Base-by-base conservation (phyloP, 2,888 invertebrate genomes). In the Pammene fasciana region DNA sequence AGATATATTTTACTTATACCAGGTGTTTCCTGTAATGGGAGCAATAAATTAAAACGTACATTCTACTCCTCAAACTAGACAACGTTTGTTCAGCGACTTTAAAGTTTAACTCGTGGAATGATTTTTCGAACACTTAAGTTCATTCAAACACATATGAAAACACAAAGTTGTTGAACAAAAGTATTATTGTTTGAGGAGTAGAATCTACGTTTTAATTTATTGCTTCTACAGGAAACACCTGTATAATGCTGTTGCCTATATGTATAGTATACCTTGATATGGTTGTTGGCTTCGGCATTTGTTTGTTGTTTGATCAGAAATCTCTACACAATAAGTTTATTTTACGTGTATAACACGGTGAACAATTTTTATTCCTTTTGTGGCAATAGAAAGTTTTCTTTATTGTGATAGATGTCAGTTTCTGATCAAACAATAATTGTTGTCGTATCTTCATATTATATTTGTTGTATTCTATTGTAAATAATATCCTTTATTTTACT, bases 301-400 rank as follows among this genome's bases (percentile, higher is more conserved):
- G 11, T 55, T 36, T 55, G 43, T 65, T 54, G 55, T 54, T 65
- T 65, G 64, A 45, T 54, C 55, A 34, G 34, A 65, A 55, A 26
- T 26, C 4, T 26, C 26, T 26, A 26, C 26, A 26, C 26, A 38
- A 54, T 0, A 60, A 4, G 5, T 7, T n/a, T 46, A 60, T 26
- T 9, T 38, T 9, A 6, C 6, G 43, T 13, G 11, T 43, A 38
- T 5, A 1, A 38, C 9, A 38, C 9, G 2, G 38, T 7, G 38
- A 9, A 26, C 38, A 43, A 9, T 43, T 43, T 41, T 43, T 43
- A 38, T 6, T 38, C 38, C 38, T 5, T 13, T 43, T 1, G 1
- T 43, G 10, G 43, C 43, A 43, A 43, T 13, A 11, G 1, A 11
- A 43, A 43, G 9, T 2, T 2, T 9, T 41, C 11, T 38, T 56